Evolutionary conservation across 2,797 vertebrate species (phyloP), one percentile per base, ranked within the genome.

Genomic region (Corythornis leucogaster): DNA sequence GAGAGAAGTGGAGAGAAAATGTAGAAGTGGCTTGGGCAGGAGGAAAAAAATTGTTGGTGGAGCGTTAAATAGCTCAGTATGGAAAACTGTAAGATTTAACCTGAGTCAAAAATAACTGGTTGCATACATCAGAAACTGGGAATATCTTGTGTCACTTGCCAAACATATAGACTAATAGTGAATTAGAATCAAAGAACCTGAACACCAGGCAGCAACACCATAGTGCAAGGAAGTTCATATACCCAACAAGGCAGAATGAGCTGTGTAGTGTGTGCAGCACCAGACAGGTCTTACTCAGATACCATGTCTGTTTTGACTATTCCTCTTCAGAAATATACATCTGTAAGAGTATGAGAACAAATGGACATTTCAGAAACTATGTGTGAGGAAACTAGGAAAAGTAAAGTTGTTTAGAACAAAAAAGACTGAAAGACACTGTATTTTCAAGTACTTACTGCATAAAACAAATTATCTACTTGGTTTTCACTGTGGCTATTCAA

Each of bases 21-120:
- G 17, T 3, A 31, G 11, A 50, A 45, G 24, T 33, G 4, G 38
- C 19, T 46, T 6, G 7, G 12, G 6, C 9, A 2, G 1, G 2
- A 9, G 11, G 14, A 24, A 24, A 20, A 21, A 28, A 61, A 40
- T 8, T 18, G 16, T 9, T 16, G 28, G 26, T 10, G 26, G 50
- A 9, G 16, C 6, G 48, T 11, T 15, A 26, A 50, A 25, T 31
- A n/a, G 40, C 22, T 33, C 30, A 18, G 7, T n/a, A 30, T 8
- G 33, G 35, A 59, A 79, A 77, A 90, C 45, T 7, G 15, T 48
- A 53, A 33, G 15, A 71, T 62, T 71, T 76, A 71, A 76, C 8
- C 48, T 4, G 8, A 43, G 17, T 57, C 18, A 62, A 69, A 22
- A 82, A 43, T 59, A 43, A 63, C 13, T 14, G 10, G 11, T 9